These are phyloP conservation scores for Blastobasis adustella DNA, from an alignment of 2,888 invertebrate species.

Conservation along the genomic window DNA sequence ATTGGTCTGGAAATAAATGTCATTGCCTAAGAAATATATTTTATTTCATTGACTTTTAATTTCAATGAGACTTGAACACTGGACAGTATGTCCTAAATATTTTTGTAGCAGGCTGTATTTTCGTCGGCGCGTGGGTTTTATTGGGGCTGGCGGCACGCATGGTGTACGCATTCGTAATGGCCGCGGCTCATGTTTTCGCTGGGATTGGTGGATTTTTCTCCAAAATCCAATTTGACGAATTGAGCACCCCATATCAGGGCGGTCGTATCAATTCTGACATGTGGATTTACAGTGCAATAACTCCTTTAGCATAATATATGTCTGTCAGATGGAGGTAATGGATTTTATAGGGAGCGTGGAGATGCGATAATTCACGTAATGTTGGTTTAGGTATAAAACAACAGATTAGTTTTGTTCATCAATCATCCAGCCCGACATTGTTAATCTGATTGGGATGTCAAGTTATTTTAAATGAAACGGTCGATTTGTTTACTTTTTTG, in stretches of 20 bases:
- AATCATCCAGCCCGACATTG: no score
- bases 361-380: no score
- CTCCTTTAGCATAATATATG: no score
- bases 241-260: slow-evolving; percentile 13
- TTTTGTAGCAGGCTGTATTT: no score
- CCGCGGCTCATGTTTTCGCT: slow-evolving; percentile 7
- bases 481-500: no score
- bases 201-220: slow-evolving; percentile 1
- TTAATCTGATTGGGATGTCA: no score
- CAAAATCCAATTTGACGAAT: slow-evolving; percentile 14
- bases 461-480: no score
- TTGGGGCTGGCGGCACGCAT: slow-evolving; percentile 12
- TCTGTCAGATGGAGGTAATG: no score
- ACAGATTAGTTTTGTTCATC: no score
- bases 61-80: slow-evolving; percentile 18
- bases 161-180: slow-evolving; percentile 6
- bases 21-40: slow-evolving; percentile 11
- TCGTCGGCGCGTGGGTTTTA: slow-evolving; percentile 9
- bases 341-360: no score
- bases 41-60: no score
- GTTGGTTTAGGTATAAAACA: no score
- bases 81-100: background rate
- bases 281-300: slow-evolving; percentile 8
- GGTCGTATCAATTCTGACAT: slow-evolving; percentile 22
- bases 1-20: slow-evolving; percentile 19